phyloP scores from a whole-genome alignment of 1,140 invertebrate genomes.

The Drosophila micromelanica region DNA sequence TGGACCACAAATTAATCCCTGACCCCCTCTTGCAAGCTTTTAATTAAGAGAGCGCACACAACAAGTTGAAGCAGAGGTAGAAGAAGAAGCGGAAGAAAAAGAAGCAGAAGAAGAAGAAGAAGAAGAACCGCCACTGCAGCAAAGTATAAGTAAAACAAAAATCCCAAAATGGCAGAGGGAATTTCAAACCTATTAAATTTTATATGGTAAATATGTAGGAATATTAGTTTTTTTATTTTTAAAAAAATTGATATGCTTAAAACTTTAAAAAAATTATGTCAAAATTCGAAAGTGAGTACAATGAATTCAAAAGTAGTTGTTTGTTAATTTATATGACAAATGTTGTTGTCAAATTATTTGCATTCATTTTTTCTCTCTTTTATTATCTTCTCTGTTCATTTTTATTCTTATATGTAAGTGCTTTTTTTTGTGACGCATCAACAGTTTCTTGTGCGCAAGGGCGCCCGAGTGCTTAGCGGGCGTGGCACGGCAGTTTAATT shows the following conservation, averaged over 20 bases:
- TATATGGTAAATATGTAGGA: too few relatives aligned
- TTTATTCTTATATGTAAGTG: too few relatives aligned
- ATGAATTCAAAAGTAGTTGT: too few relatives aligned
- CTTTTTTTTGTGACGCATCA: constrained; percentile 46
- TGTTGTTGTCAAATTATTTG: too few relatives aligned
- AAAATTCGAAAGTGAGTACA: too few relatives aligned
- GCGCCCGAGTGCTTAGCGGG: constrained; percentile 2
- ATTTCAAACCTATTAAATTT: too few relatives aligned
- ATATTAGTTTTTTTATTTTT: too few relatives aligned
- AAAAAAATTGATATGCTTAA: too few relatives aligned
- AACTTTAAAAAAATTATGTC: too few relatives aligned
- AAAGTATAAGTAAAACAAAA: background rate
- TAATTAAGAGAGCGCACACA: constrained; percentile 62
- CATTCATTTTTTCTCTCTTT: too few relatives aligned
- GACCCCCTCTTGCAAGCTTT: constrained; percentile 64
- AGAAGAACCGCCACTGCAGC: background rate
- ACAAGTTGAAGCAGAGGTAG: background rate
- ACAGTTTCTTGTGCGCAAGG: constrained; percentile 50
- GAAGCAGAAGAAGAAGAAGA: background rate
- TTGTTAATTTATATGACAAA: too few relatives aligned
- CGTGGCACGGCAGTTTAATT: constrained; percentile 51
- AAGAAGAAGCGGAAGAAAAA: constrained; percentile 7
- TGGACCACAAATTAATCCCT: constrained; percentile 71
- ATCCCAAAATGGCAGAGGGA: background rate
- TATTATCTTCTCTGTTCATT: too few relatives aligned